Conservation (phyloP, 2,797 vertebrate species). For the Tapera naevia region DNA sequence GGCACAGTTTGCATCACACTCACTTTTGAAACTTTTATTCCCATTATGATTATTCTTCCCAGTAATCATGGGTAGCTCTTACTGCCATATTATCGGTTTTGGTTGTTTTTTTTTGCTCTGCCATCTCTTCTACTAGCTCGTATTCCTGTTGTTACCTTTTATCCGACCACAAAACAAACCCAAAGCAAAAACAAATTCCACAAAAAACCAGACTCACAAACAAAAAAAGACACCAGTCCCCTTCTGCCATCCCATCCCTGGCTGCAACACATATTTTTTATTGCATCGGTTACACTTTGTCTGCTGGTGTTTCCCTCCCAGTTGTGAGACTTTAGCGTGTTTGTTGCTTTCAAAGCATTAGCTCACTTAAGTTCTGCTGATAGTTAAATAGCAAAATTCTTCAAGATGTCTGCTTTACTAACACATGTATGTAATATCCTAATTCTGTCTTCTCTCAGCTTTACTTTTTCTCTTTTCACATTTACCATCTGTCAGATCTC, state of each 20-base stretch:
- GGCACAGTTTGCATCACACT: neutral
- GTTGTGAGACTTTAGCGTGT: neutral
- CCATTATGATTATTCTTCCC: neutral
- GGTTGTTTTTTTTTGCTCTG: neutral
- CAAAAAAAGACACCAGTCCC: too few species aligned
- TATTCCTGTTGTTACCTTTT: neutral
- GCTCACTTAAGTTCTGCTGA: neutral
- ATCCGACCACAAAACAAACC: neutral
- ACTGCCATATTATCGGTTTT: accelerated
- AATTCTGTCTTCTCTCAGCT: neutral
- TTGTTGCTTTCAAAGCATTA: neutral
- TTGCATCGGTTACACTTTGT: neutral
- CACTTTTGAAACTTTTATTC: neutral
- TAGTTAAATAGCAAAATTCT: neutral
- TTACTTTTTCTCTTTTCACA: neutral
- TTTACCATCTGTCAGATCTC: neutral
- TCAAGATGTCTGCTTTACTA: neutral
- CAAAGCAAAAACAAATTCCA: neutral
- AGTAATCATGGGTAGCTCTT: neutral
- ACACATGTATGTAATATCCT: neutral
- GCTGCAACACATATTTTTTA: neutral
- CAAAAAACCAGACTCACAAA: neutral
- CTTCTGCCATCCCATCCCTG: accelerated
- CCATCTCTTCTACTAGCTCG: neutral
- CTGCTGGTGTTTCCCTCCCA: neutral